Conservation (phyloP, 2,797 vertebrate species). For the Sebastes cheni region DNA sequence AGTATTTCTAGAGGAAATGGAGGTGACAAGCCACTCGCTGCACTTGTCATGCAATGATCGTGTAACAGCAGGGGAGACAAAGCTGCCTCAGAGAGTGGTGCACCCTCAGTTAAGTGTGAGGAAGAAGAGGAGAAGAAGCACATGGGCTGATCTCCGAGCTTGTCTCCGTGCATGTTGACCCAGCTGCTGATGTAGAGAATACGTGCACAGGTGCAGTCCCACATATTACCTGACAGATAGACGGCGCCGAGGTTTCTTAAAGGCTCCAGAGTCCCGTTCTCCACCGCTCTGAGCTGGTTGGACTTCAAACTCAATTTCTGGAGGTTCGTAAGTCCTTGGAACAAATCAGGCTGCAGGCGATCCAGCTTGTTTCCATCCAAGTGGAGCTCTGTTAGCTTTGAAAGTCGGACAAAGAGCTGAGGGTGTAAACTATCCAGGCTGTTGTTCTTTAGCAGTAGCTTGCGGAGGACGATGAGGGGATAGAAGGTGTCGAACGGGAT, state of each 20-base stretch:
- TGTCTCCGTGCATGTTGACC: conserved; percentile 41
- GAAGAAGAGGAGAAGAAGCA: conserved; percentile 34
- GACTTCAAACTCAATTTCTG: conserved; percentile 63
- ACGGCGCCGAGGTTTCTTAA: conserved; percentile 37
- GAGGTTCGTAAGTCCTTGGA: conserved; percentile 61
- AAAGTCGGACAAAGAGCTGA: conserved; percentile 46
- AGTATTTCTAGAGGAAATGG: conserved; percentile 24
- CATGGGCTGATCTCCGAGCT: conserved; percentile 33
- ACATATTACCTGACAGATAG: conserved; percentile 66
- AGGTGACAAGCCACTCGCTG: not conserved
- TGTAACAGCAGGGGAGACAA: not conserved
- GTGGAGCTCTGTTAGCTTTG: conserved; percentile 61
- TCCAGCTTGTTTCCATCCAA: conserved; percentile 69
- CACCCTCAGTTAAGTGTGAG: not conserved
- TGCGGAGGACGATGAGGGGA: conserved; percentile 48
- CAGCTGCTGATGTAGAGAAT: conserved; percentile 66
- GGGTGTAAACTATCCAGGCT: conserved; percentile 38
- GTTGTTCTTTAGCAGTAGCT: conserved; percentile 71
- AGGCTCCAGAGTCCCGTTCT: conserved; percentile 47
- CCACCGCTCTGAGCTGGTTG: conserved; percentile 62
- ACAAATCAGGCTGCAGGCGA: conserved; percentile 35
- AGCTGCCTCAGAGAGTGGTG: not conserved
- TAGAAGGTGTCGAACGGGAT: conserved; percentile 50
- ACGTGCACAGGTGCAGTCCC: conserved; percentile 62
- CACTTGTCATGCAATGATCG: conserved; percentile 24